phyloP scores from a whole-genome alignment of 2,113 vertebrate species.

The Dermatemys mawii region DNA sequence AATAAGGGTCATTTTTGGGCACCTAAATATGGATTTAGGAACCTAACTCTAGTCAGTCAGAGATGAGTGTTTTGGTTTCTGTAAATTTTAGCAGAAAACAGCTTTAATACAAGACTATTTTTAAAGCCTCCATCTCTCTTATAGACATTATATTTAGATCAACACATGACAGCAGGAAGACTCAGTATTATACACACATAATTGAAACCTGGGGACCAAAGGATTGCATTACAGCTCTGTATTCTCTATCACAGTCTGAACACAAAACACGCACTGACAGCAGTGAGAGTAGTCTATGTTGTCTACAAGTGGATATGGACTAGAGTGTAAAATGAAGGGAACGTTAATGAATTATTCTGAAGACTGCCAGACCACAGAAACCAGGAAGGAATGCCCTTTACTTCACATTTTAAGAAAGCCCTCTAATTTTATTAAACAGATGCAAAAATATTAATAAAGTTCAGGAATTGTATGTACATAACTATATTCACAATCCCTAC shows the following conservation, averaged over 20 bases:
- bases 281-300: too few relatives aligned
- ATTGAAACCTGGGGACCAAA: not conserved
- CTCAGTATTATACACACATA: not conserved
- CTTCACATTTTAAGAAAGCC: slow-evolving; percentile 8
- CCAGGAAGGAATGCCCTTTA: not conserved
- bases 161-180: not conserved
- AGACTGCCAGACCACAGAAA: not conserved
- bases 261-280: not conserved
- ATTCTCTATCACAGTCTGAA: not conserved
- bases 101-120: not conserved
- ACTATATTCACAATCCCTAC: not conserved
- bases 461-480: not conserved
- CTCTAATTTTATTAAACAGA: not conserved
- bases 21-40: not conserved
- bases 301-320: accelerated
- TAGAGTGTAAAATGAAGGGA: not conserved
- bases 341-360: not conserved
- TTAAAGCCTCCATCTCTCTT: not conserved
- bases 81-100: not conserved
- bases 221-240: not conserved
- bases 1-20: not conserved
- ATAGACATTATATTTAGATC: not conserved
- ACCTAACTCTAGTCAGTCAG: not conserved
- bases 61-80: accelerated
- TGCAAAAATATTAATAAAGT: not conserved